Conservation (phyloP, 2,113 vertebrate species). For the Silurus asotus region DNA sequence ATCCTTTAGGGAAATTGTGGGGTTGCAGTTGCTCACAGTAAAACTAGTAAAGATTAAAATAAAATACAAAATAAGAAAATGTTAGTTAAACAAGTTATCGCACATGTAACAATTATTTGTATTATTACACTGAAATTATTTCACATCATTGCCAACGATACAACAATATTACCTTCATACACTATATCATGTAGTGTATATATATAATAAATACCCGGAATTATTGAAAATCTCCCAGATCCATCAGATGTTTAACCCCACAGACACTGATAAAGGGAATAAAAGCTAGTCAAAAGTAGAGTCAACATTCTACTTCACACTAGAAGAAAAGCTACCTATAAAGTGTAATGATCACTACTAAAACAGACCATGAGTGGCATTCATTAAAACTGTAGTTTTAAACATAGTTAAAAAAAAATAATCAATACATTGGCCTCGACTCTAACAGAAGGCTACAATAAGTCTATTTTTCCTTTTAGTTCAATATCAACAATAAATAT, state of each 20-base stretch:
- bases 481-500: neutral
- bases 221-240: neutral
- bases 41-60: too few relatives aligned
- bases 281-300: neutral
- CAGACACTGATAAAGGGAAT: neutral
- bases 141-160: too few relatives aligned
- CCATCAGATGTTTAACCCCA: neutral
- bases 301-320: neutral
- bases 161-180: neutral
- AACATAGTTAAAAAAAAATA: too few relatives aligned
- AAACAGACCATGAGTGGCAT: neutral
- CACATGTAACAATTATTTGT: too few relatives aligned
- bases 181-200: neutral
- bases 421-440: too few relatives aligned
- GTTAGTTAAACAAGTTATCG: too few relatives aligned
- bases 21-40: too few relatives aligned
- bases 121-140: too few relatives aligned
- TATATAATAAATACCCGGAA: neutral
- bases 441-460: neutral
- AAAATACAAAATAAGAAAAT: too few relatives aligned
- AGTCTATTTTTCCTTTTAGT: neutral
- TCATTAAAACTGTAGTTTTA: neutral
- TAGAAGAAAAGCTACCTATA: neutral
- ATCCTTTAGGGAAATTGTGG: too few relatives aligned
- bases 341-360: neutral